phyloP scores from a whole-genome alignment of 35 echinoderm and acorn worm genomes.

The Anneissia japonica region DNA sequence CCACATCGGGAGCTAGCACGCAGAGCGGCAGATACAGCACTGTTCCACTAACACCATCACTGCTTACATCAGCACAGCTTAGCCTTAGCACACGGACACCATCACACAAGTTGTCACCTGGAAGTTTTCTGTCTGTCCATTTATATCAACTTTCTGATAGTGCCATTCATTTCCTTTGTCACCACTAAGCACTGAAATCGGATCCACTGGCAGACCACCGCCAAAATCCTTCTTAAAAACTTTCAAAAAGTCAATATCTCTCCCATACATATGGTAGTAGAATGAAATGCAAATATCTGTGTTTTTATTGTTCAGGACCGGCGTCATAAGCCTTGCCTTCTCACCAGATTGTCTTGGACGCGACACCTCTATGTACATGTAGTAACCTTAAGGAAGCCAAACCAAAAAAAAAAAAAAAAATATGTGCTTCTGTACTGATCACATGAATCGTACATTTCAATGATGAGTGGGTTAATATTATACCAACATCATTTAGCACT shows the following conservation, averaged over 20 bases:
- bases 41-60: no score
- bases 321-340: background rate
- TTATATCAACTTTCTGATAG: background rate
- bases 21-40: no score
- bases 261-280: slow-evolving; percentile 15
- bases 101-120: no score
- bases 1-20: no score
- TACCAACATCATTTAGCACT: no score
- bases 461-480: no score
- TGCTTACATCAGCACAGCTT: no score
- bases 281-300: background rate
- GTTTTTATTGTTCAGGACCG: background rate
- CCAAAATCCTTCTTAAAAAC: background rate
- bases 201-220: background rate
- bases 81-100: no score
- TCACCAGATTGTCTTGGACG: background rate
- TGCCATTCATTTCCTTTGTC: background rate
- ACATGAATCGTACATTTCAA: no score
- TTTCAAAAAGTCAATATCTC: background rate
- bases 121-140: background rate
- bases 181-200: background rate
- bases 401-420: no score
- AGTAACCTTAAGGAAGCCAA: background rate
- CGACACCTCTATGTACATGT: slow-evolving; percentile 9
- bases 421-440: no score